Conservation (phyloP, 2,797 vertebrate species). For the Eospalax fontanierii region DNA sequence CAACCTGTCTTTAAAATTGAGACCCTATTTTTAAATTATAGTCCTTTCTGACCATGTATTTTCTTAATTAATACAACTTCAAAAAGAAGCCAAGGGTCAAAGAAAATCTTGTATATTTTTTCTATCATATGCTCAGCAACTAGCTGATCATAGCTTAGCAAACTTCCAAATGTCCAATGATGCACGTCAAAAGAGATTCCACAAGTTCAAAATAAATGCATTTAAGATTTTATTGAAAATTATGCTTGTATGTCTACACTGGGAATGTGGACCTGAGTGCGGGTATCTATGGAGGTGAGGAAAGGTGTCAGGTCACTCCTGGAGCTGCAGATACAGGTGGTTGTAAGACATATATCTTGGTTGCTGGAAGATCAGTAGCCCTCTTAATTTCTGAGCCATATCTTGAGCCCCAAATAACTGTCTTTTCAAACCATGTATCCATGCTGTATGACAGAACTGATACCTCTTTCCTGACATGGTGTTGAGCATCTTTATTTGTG, state of each 20-base stretch:
- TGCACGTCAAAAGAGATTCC: not conserved
- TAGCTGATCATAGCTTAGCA: not conserved
- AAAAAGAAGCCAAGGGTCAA: conserved; percentile 31
- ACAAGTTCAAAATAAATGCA: not conserved
- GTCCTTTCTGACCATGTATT: conserved; percentile 4
- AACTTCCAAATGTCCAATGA: not conserved
- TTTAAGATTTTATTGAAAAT: not conserved
- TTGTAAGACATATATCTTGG: not conserved
- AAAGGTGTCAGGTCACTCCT: not conserved
- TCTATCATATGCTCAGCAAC: not conserved
- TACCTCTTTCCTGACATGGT: not conserved
- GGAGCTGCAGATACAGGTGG: not conserved
- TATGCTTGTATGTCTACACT: not conserved
- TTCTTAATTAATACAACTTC: conserved; percentile 50
- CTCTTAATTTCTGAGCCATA: not conserved
- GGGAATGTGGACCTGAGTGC: no score
- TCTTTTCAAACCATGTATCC: not conserved
- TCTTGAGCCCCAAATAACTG: not conserved
- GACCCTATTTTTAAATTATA: conserved; percentile 55
- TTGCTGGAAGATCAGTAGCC: not conserved
- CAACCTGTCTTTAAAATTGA: conserved; percentile 48
- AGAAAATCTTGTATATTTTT: not conserved
- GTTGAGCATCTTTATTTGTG: not conserved
- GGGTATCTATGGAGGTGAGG: not conserved
- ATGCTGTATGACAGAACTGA: not conserved